Evolutionary conservation across 2,113 vertebrate genomes (phyloP).

Genomic region (Puntigrus tetrazona): DNA sequence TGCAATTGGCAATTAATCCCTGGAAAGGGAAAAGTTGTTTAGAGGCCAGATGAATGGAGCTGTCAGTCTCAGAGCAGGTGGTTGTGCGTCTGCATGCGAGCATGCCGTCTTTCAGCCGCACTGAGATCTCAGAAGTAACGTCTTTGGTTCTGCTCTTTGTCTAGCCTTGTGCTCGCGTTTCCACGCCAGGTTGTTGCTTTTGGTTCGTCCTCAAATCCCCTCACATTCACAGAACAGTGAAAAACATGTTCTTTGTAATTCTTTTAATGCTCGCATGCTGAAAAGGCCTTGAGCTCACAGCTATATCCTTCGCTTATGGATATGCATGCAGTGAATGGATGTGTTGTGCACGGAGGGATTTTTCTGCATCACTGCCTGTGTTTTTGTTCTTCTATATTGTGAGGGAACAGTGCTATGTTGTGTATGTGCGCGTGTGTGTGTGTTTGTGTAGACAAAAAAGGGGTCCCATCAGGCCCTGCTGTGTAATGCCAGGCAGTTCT

Average conservation of each 20-base stretch:
- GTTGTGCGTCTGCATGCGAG: constrained; percentile 21
- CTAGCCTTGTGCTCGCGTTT: constrained; percentile 24
- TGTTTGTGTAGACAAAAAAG: neutral
- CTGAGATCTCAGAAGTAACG: constrained; percentile 47
- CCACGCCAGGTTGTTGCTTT: constrained; percentile 30
- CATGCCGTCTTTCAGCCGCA: constrained; percentile 17
- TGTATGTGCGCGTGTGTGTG: neutral
- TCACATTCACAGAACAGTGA: constrained; percentile 8
- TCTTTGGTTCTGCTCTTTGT: constrained; percentile 50
- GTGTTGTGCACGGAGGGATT: constrained; percentile 6
- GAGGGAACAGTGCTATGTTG: constrained; percentile 4
- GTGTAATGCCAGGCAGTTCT: neutral
- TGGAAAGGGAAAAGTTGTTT: constrained; percentile 48
- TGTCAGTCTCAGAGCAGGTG: constrained; percentile 54
- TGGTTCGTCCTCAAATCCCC: constrained; percentile 33
- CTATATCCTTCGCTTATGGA: constrained; percentile 22
- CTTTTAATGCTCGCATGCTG: neutral
- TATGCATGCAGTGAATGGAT: constrained; percentile 19
- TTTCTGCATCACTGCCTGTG: constrained; percentile 10
- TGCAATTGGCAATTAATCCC: constrained; percentile 52
- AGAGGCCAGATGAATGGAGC: constrained; percentile 49
- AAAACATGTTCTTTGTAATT: constrained; percentile 31
- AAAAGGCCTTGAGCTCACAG: neutral
- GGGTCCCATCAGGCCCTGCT: neutral
- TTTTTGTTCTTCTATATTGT: constrained; percentile 30